phyloP scores from a whole-genome alignment of 2,113 vertebrate genomes.

The Tor tambroides region DNA sequence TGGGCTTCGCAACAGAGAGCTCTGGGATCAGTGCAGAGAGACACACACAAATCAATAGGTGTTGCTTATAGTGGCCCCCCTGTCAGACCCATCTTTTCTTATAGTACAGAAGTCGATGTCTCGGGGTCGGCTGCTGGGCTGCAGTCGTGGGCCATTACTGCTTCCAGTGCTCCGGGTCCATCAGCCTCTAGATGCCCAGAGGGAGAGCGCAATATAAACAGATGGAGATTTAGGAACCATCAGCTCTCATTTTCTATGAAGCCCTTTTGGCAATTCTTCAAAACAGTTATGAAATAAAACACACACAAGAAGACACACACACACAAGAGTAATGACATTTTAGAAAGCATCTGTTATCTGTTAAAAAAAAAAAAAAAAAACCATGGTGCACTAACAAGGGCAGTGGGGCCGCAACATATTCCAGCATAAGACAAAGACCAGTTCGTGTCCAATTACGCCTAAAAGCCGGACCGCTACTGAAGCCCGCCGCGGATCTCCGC shows the following conservation, averaged over 20 bases:
- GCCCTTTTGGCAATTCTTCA: conserved; percentile 44
- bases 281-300: conserved; percentile 20
- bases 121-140: conserved; percentile 45
- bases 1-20: not conserved
- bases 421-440: conserved; percentile 33
- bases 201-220: conserved; percentile 17
- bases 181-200: conserved; percentile 26
- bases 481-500: not conserved
- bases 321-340: conserved; percentile 40
- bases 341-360: conserved; percentile 47
- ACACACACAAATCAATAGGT: not conserved
- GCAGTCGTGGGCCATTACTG: conserved; percentile 57
- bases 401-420: conserved; percentile 51
- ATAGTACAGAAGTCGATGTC: conserved; percentile 35
- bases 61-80: not conserved
- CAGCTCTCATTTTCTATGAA: conserved; percentile 37
- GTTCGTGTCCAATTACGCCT: conserved; percentile 60
- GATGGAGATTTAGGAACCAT: conserved; percentile 46
- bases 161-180: conserved; percentile 41
- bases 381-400: conserved; percentile 53
- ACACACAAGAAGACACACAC: conserved; percentile 14
- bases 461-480: conserved; percentile 47
- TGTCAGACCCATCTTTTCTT: not conserved
- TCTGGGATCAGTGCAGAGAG: not conserved
- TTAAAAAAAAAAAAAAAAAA: conserved; percentile 29